Base-by-base conservation (phyloP, 2,113 vertebrate species). In the Thalassoma bifasciatum region DNA sequence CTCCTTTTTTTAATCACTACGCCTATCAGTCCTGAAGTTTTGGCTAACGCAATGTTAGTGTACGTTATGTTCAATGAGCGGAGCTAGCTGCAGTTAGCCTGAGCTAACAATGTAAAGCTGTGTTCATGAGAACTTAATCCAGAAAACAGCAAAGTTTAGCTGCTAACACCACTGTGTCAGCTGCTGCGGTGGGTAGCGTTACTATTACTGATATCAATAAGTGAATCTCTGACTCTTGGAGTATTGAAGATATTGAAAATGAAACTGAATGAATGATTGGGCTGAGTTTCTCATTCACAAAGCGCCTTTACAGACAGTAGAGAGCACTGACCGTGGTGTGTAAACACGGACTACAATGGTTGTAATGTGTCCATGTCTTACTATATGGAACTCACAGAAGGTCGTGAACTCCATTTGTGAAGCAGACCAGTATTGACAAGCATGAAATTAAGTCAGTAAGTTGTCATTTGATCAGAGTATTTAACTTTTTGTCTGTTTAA, bases 21-120 rank as follows among this genome's bases (percentile, higher is more conserved):
- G 17, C 6, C 14, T 21, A 0, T 5, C 5, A 1, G 40, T 1
- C 1, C 1, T 19, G 52, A 47, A 46, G 47, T 57, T 67, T 16
- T 5, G 13, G 16, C 58, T 66, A 42, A 52, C 30, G 11, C 17
- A 47, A n/a, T 49, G 46, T 49, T 49, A 8, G 6, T 53, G 26
- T 53, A 13, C 36, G 0, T 16, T 34, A 3, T 58, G 30, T 63
- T 62, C 71, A 52, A 8, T 72, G 38, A 86, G 36, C 53, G 17
- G 10, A 23, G 62, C 67, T 81, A 82, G 52, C 62, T 81, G 69
- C 44, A 37, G 54, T 70, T 86, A 87, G 79, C 85, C 10, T 2
- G 1, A 2, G 46, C 46, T 10, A 37, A 50, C 21, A 10, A n/a
- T 17, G 19, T 19, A 23, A 56, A 8, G 34, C 24, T 34, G 61